Conservation (phyloP, 2,797 vertebrate species). For the Myotis planiceps region DNA sequence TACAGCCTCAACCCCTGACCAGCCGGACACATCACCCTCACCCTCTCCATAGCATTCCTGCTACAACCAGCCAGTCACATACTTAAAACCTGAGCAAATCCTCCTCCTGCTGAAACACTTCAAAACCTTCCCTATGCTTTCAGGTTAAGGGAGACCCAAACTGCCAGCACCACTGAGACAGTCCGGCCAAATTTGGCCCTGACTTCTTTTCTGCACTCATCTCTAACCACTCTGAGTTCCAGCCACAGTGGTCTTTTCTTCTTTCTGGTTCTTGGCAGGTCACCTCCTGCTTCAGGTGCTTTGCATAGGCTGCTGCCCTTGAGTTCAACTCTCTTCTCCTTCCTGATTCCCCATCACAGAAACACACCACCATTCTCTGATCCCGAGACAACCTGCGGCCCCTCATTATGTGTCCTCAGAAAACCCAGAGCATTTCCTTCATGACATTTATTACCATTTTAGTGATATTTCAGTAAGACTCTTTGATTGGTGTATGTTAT, state of each 20-base stretch:
- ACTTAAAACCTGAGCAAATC: not conserved
- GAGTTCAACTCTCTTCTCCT: not conserved
- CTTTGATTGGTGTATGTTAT: not conserved
- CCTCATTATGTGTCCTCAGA: not conserved
- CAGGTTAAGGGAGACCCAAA: not conserved
- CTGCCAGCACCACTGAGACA: not conserved
- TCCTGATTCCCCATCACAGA: not conserved
- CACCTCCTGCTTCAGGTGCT: not conserved
- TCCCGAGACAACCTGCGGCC: not conserved
- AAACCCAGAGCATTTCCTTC: not conserved
- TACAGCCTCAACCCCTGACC: rapidly evolving
- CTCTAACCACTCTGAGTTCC: not conserved
- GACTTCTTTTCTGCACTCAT: not conserved
- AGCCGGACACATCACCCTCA: too few species aligned
- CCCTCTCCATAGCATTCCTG: too few species aligned
- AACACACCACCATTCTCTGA: not conserved
- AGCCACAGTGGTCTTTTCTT: not conserved
- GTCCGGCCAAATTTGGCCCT: not conserved
- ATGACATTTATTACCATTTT: not conserved
- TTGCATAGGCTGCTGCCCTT: rapidly evolving
- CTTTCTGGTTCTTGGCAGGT: not conserved
- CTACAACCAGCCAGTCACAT: not conserved
- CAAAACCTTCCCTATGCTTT: not conserved
- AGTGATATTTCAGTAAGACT: not conserved
- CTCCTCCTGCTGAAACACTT: not conserved